Base-by-base conservation (phyloP, 2,888 invertebrate species). In the Horisme vitalbata region DNA sequence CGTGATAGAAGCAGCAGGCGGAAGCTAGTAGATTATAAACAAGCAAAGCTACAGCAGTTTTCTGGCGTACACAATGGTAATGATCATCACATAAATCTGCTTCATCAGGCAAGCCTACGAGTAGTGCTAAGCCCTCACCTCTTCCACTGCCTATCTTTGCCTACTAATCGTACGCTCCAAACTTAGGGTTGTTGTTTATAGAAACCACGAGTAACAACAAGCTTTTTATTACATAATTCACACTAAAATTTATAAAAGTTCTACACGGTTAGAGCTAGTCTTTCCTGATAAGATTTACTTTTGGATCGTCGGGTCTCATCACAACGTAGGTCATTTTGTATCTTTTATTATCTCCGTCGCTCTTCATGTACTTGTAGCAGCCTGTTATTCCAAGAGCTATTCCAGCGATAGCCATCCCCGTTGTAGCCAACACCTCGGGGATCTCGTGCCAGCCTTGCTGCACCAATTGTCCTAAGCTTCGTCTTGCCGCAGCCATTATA, bases 251-350 rank as follows among this genome's bases (percentile, higher is more conserved):
- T 32, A 30, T 6, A 15, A 12, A 11, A 32, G 14, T 34, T 35
- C 15, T 37, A 34, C 32, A 47, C 7, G 12, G 36, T 9, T 46
- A 37, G 23, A 34, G 41, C 72, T 79, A 92, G 59, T 92, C 90
- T 62, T 90, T 91, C 45, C 82, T 89, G 27, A 94, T 90, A 66
- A 80, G 85, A 31, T 84, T 78, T 10, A 79, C 92, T 65, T 87
- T 86, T 1, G 94, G 94, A 68, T 94, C 94, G 60, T 94, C 93
- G 8, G 94, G 90, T 50, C 94, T 90, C 76, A 92, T 90, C 5
- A 94, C 91, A 21, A 92, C 90, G 68, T 93, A 93, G 11, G 83
- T 77, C 24, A 76, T 63, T 74, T 94, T 94, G 76, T 94, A 94
- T 65, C 90, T 91, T 52, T 91, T 90, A 64, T 94, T 94, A 65